Percentiles rank a stretch among this genome's conserved stretches.
phyloP scores from a whole-genome alignment of 2,888 invertebrate genomes.

The Noctua fimbriata region DNA sequence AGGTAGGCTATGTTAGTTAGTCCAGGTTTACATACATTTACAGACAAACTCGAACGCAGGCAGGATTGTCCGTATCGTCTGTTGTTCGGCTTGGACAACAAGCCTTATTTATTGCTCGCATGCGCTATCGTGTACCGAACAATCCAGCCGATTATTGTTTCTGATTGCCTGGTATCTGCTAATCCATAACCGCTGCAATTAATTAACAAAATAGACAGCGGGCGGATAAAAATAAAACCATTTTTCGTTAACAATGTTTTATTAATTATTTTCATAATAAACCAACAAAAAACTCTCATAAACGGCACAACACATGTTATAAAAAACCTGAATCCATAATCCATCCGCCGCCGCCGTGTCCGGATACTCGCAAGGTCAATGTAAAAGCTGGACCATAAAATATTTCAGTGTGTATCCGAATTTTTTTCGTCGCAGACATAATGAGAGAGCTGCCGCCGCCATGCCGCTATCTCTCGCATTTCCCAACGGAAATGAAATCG shows the following conservation, averaged over 20 bases:
- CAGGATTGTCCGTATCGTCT: constrained; percentile 45
- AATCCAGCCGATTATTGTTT: constrained; percentile 55
- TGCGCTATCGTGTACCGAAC: constrained; percentile 44
- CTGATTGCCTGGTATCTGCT: constrained; percentile 57
- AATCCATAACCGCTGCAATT: constrained; percentile 24
- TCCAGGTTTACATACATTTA: constrained; percentile 36
- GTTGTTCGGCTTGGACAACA: constrained; percentile 53
- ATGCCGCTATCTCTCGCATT: constrained; percentile 62
- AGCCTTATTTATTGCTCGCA: constrained; percentile 60
- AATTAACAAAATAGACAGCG: constrained; percentile 29
- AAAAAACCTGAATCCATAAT: constrained; percentile 54
- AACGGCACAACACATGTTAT: constrained; percentile 27
- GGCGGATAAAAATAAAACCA: not conserved
- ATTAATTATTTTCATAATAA: constrained; percentile 33
- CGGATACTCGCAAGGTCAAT: constrained; percentile 58
- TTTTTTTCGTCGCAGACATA: constrained; percentile 59
- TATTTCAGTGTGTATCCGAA: constrained; percentile 52
- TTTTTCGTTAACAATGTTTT: constrained; percentile 32
- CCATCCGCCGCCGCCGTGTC: constrained; percentile 39
- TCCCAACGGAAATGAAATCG: constrained; percentile 71
- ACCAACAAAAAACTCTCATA: constrained; percentile 22
- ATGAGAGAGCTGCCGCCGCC: constrained; percentile 44
- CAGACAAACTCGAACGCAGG: constrained; percentile 29
- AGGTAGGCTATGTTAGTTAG: constrained; percentile 1
- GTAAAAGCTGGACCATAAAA: constrained; percentile 49